Base-by-base conservation (phyloP, 1,140 invertebrate species). In the Heterodera schachtii region DNA sequence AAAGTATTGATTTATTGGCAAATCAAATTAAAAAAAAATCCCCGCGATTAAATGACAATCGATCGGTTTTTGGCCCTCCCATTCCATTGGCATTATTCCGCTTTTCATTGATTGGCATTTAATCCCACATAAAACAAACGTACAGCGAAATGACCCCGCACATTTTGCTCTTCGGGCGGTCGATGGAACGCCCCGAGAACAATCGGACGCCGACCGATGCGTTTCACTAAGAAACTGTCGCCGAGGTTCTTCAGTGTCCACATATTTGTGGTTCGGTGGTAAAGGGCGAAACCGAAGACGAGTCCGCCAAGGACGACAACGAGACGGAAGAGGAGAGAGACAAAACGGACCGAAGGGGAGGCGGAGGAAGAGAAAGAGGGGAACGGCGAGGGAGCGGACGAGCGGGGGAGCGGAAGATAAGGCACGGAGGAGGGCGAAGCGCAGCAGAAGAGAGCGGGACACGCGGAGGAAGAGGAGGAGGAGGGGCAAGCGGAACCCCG, bases 221-320 rank as follows among this genome's bases (percentile, higher is more conserved):
- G 74, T 81, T 90, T 89, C 21, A 70, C 41, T 3, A 89, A 49
- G 71, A 90, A 83, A 8, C 78, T 82, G 74, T 89, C 88, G 8
- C 87, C 88, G 41, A 89, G 77, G 80, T 89, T 89, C 75, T 89
- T 89, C 79, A 89, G 76, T 31, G 88, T 75, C 88, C 88, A 89
- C 83, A 89, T 81, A 43, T 89, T 89, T 49, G 90, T 89, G 21
- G 89, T 89, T 47, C 88, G 80, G 69, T 90, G 83, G 64, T 89
- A 89, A 57, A 90, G 82, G n/a, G 87, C 81, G 77, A 85, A 84
- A 11, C 87, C 87, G 21, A 64, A 73, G 75, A 85, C 13, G 41
- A 84, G 43, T 9, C 67, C 81, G 71, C 60, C 5, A 2, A 81
- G 43, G 52, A 47, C 74, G 19, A 57, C 31, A 9, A 49, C 16